A percentile compares a stretch with the other conserved stretches of the same genome.
These are phyloP conservation scores for Turritopsis rubra DNA, from an alignment of 30 jellyfish, hydroid and myxozoan species.

Conservation along the genomic window DNA sequence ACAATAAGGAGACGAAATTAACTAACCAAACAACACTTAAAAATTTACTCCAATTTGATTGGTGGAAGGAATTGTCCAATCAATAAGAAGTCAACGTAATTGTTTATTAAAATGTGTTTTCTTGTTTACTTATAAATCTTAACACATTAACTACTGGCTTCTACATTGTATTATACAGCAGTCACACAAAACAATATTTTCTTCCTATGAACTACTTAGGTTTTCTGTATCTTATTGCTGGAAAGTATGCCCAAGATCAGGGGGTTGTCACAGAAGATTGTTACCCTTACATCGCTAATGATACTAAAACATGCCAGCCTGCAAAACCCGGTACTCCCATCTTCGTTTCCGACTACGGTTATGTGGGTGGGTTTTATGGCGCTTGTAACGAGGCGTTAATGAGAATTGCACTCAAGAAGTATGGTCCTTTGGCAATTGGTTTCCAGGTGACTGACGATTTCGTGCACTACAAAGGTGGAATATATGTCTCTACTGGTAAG, in stretches of 20 bases:
- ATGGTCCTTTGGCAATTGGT: conserved; percentile 54
- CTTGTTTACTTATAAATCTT: too few relatives aligned
- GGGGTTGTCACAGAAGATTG: conserved; percentile 41
- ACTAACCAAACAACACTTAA: too few relatives aligned
- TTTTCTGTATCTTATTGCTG: conserved; percentile 54
- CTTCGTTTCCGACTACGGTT: conserved; percentile 35
- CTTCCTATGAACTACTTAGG: too few relatives aligned
- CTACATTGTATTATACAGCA: too few relatives aligned
- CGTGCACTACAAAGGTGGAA: conserved; percentile 46
- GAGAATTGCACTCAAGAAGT: conserved; percentile 38
- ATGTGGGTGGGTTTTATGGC: conserved; percentile 68
- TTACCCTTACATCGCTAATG: conserved; percentile 45
- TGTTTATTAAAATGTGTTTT: too few relatives aligned
- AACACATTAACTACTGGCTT: too few relatives aligned
- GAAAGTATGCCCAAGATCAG: conserved; percentile 41
- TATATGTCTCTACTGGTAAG: conserved; percentile 52
- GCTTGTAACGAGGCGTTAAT: conserved; percentile 54
- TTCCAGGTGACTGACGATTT: conserved; percentile 32
- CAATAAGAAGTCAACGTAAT: too few relatives aligned
- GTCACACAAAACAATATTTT: too few relatives aligned
- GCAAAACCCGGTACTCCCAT: conserved; percentile 18
- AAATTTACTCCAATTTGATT: too few relatives aligned
- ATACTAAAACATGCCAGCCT: conserved; percentile 39
- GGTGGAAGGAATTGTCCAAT: too few relatives aligned
- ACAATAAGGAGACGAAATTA: too few relatives aligned